Evolutionary conservation across 2,888 invertebrate genomes (phyloP).

Genomic region (Lacanobia oleracea): DNA sequence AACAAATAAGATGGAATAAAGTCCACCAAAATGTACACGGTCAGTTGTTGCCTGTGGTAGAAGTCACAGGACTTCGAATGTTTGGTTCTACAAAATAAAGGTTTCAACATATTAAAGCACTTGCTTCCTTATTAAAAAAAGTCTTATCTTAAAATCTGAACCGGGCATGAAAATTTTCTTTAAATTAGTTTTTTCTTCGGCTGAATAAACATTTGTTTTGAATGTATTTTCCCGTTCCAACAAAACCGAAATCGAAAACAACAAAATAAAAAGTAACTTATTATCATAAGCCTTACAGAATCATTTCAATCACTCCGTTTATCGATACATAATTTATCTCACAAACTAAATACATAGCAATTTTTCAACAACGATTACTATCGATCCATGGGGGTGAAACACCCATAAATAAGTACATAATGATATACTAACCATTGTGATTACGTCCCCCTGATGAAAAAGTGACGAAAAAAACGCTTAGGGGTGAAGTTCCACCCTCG

Average conservation of each 20-base stretch:
- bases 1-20: too few species aligned
- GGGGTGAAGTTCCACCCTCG: constrained; percentile 78
- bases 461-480: constrained; percentile 71
- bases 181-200: too few species aligned
- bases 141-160: too few species aligned
- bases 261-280: neutral
- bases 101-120: too few species aligned
- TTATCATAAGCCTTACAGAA: neutral
- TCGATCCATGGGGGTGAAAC: constrained; percentile 58
- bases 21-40: too few species aligned
- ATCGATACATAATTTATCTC: constrained; percentile 22
- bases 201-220: too few species aligned
- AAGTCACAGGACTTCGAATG: too few species aligned
- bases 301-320: neutral
- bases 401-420: constrained; percentile 82
- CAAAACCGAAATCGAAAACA: neutral
- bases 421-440: constrained; percentile 78
- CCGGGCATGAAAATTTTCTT: too few species aligned
- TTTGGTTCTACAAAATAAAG: too few species aligned
- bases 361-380: constrained; percentile 53
- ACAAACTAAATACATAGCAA: constrained; percentile 32
- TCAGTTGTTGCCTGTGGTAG: too few species aligned
- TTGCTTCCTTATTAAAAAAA: too few species aligned
- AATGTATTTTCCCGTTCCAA: too few species aligned
- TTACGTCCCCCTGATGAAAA: constrained; percentile 71